These are phyloP conservation scores for Rhizomys pruinosus DNA, from an alignment of 2,113 vertebrate species.

Conservation along the genomic window DNA sequence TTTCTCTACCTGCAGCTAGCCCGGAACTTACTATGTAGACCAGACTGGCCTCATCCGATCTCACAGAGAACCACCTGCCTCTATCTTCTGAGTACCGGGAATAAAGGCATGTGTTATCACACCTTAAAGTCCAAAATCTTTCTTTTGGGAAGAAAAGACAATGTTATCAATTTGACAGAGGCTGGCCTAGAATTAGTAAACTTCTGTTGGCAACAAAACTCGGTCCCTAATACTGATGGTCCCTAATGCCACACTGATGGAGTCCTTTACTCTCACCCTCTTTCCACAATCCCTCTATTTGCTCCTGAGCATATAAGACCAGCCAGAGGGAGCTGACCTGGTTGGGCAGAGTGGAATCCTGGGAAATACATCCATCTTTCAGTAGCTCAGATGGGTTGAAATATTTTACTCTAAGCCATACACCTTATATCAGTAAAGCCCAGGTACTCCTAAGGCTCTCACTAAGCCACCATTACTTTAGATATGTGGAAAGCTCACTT, in stretches of 20 bases:
- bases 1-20: no score
- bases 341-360: neutral
- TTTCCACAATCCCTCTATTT: neutral
- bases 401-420: neutral
- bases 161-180: neutral
- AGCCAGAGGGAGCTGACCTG: neutral
- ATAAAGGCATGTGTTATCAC: no score
- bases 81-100: no score
- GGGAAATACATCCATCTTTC: neutral
- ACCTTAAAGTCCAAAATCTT: no score
- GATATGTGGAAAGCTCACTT: conserved; percentile 39
- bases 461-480: neutral
- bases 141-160: neutral
- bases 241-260: neutral
- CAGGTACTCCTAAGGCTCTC: neutral
- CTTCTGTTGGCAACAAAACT: neutral
- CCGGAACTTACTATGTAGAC: no score
- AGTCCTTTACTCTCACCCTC: neutral
- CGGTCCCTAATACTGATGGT: neutral
- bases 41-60: no score
- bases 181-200: neutral
- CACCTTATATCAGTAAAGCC: neutral
- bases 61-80: no score
- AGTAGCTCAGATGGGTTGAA: neutral
- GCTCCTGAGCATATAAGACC: accelerated